Conservation (phyloP, 2,888 invertebrate genomes). For the Rugalucina vietnamica region DNA sequence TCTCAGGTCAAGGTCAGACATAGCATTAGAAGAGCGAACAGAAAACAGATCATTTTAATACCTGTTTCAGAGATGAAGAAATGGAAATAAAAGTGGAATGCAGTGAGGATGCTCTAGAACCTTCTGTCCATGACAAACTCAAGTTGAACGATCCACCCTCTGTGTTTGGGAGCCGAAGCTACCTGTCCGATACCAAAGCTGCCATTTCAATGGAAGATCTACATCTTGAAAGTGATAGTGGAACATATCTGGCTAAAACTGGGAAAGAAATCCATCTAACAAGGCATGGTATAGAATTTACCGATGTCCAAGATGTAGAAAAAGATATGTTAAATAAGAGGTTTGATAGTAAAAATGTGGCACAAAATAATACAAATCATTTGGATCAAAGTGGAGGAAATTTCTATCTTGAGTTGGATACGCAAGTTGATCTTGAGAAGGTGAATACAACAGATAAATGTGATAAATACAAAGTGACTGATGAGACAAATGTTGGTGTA, state of each 20-base stretch:
- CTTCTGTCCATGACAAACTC: not conserved
- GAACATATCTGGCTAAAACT: slow-evolving; percentile 57
- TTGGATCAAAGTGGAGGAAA: not conserved
- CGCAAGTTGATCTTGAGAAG: no score
- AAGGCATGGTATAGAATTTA: slow-evolving; percentile 44
- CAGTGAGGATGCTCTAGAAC: not conserved
- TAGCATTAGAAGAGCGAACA: no score
- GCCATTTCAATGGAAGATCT: slow-evolving; percentile 68
- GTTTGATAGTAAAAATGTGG: not conserved
- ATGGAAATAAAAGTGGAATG: slow-evolving; percentile 6
- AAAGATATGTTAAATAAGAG: no score
- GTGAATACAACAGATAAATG: no score
- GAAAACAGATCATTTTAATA: no score
- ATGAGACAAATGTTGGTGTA: no score
- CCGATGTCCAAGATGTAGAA: slow-evolving; percentile 18
- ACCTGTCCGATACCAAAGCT: slow-evolving; percentile 28
- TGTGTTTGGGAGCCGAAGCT: not conserved
- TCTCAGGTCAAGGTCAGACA: no score
- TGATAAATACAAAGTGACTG: no score
- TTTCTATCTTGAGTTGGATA: not conserved
- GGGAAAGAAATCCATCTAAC: slow-evolving; percentile 55
- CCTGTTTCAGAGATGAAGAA: not conserved
- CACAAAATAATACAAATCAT: not conserved
- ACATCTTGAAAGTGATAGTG: slow-evolving; percentile 63
- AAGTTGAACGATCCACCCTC: slow-evolving; percentile 6